phyloP scores from a whole-genome alignment of 2,888 invertebrate species.

The Creontiades dilutus region DNA sequence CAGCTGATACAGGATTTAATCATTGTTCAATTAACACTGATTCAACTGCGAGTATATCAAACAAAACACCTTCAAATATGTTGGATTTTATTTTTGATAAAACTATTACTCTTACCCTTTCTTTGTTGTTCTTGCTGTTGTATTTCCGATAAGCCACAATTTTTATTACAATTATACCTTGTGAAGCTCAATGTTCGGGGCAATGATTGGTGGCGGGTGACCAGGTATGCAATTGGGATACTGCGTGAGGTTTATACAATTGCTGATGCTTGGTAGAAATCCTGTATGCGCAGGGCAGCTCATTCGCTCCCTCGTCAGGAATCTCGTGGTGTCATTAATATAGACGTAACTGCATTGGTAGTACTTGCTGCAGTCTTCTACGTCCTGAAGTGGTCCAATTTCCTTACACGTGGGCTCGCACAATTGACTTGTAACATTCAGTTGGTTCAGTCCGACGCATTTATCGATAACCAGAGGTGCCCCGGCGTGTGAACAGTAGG shows the following conservation, averaged over 20 bases:
- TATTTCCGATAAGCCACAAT: too few species aligned
- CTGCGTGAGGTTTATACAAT: conserved; percentile 26
- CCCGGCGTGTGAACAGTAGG: conserved; percentile 38
- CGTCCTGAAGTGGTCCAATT: conserved; percentile 57
- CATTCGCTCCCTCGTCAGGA: not conserved
- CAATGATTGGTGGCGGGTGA: too few species aligned
- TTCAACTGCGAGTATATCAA: not conserved
- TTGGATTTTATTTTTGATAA: too few species aligned
- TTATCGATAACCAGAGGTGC: conserved; percentile 55
- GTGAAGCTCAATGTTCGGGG: too few species aligned
- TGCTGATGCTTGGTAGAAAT: conserved; percentile 44
- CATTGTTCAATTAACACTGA: not conserved
- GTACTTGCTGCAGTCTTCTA: conserved; percentile 70
- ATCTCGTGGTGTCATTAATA: conserved; percentile 25
- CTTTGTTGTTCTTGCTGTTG: too few species aligned
- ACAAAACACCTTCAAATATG: not conserved
- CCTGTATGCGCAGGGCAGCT: conserved; percentile 47
- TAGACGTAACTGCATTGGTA: conserved; percentile 66
- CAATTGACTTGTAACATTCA: conserved; percentile 69
- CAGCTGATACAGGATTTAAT: too few species aligned
- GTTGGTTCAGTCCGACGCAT: conserved; percentile 66
- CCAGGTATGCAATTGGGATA: not conserved
- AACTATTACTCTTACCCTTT: too few species aligned
- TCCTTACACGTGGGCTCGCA: conserved; percentile 72
- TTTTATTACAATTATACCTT: too few species aligned